phyloP scores from a whole-genome alignment of 2,888 invertebrate genomes.

The Hypercompe scribonia region DNA sequence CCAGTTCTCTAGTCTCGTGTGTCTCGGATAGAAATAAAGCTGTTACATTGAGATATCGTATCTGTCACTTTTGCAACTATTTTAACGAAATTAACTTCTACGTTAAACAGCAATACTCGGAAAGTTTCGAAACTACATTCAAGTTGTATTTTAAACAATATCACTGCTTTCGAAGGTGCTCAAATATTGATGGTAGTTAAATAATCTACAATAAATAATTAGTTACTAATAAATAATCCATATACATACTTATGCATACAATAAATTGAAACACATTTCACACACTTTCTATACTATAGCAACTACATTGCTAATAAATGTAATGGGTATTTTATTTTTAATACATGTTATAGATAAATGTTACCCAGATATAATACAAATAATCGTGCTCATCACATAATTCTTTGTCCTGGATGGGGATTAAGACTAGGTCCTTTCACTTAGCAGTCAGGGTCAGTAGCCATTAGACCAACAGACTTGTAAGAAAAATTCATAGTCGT shows the following conservation, averaged over 20 bases:
- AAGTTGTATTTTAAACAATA: neutral
- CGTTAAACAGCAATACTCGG: constrained; percentile 5
- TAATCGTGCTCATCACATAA: neutral
- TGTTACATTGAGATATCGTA: constrained; percentile 14
- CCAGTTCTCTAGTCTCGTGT: constrained; percentile 6
- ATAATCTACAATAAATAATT: constrained; percentile 33
- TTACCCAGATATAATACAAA: neutral
- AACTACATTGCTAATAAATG: too few relatives aligned
- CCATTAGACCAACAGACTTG: too few relatives aligned
- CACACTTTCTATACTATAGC: neutral
- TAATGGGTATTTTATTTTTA: too few relatives aligned
- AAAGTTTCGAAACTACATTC: neutral
- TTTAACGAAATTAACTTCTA: neutral
- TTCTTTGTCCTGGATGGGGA: too few relatives aligned
- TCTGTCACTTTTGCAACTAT: neutral
- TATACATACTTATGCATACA: neutral
- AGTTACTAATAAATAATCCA: constrained; percentile 32
- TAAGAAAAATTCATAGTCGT: too few relatives aligned
- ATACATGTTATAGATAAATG: too few relatives aligned
- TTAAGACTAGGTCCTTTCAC: too few relatives aligned
- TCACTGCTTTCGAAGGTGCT: constrained; percentile 1
- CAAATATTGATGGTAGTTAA: constrained; percentile 29
- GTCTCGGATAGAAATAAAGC: constrained; percentile 15
- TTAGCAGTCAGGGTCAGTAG: too few relatives aligned
- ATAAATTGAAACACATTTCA: too few relatives aligned